Percentiles rank a stretch among this genome's conserved stretches.
phyloP scores from a whole-genome alignment of 2,113 vertebrate genomes.

The Hemiscyllium ocellatum region DNA sequence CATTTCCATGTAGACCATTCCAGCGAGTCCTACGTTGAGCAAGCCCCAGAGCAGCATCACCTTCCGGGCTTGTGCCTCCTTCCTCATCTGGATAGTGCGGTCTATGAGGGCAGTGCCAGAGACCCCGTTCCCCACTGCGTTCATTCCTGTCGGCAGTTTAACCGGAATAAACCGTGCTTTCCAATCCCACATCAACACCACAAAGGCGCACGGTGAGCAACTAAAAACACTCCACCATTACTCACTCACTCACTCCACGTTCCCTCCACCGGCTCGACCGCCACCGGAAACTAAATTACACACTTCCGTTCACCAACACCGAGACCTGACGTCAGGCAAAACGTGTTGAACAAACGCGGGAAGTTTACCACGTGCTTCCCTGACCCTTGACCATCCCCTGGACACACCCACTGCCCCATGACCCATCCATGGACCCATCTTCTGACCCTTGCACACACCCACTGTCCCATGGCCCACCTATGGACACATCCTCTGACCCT shows the following conservation, averaged over 20 bases:
- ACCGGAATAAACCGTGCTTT: no score
- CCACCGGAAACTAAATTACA: background rate
- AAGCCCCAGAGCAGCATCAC: slow-evolving; percentile 85
- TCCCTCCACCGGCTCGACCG: background rate
- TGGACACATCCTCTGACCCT: background rate
- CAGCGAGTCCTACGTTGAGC: slow-evolving; percentile 80
- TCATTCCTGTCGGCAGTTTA: slow-evolving; percentile 49
- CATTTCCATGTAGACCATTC: slow-evolving; percentile 96
- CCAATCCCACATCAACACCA: background rate
- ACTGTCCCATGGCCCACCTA: no score
- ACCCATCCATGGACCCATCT: background rate
- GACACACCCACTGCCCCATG: no score
- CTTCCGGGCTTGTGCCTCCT: slow-evolving; percentile 76
- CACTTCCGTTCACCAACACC: background rate
- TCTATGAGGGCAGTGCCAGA: slow-evolving; percentile 68
- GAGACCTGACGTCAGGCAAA: background rate
- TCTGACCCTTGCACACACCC: no score
- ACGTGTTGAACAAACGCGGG: background rate
- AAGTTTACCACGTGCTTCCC: background rate
- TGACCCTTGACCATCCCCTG: no score
- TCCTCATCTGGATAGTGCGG: slow-evolving; percentile 77
- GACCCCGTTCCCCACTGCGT: slow-evolving; percentile 53
- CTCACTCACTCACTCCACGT: background rate
- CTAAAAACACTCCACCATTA: background rate
- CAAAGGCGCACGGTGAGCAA: no score